These are phyloP conservation scores for Botia kubotai DNA, from an alignment of 2,797 vertebrate species.

Conservation along the genomic window DNA sequence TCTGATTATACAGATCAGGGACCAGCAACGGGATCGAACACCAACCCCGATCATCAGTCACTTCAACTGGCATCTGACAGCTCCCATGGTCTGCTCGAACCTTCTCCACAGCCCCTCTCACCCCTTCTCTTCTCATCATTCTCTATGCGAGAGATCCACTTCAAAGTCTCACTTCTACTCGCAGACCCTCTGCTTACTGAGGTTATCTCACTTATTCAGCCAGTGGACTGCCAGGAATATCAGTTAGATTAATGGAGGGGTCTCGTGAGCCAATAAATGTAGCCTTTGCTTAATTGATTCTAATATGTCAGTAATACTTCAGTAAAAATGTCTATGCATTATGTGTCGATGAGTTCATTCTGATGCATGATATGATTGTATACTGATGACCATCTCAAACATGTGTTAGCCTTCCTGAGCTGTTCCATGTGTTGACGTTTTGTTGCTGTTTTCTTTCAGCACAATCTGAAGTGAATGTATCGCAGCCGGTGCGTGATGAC, in stretches of 20 bases:
- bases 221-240: slow-evolving; percentile 21
- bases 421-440: slow-evolving; percentile 64
- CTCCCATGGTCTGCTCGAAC: slow-evolving; percentile 63
- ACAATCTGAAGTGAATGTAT: slow-evolving; percentile 74
- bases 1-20: slow-evolving; percentile 68
- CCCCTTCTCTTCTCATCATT: slow-evolving; percentile 64
- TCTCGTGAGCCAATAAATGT: not conserved
- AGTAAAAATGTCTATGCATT: not conserved
- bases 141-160: slow-evolving; percentile 59
- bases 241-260: not conserved
- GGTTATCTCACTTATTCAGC: slow-evolving; percentile 33
- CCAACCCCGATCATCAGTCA: slow-evolving; percentile 67
- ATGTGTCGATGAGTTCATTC: slow-evolving; percentile 9
- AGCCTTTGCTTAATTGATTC: not conserved
- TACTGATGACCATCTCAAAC: not conserved
- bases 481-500: slow-evolving; percentile 35
- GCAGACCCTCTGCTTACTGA: slow-evolving; percentile 8
- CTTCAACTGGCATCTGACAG: slow-evolving; percentile 66
- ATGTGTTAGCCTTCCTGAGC: slow-evolving; percentile 59
- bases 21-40: slow-evolving; percentile 72
- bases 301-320: not conserved
- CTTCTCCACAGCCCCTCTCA: slow-evolving; percentile 62
- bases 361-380: not conserved
- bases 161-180: slow-evolving; percentile 51
- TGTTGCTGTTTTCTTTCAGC: slow-evolving; percentile 63